Base-by-base conservation (phyloP, 1,140 invertebrate species). In the Neodiprion lecontei region DNA sequence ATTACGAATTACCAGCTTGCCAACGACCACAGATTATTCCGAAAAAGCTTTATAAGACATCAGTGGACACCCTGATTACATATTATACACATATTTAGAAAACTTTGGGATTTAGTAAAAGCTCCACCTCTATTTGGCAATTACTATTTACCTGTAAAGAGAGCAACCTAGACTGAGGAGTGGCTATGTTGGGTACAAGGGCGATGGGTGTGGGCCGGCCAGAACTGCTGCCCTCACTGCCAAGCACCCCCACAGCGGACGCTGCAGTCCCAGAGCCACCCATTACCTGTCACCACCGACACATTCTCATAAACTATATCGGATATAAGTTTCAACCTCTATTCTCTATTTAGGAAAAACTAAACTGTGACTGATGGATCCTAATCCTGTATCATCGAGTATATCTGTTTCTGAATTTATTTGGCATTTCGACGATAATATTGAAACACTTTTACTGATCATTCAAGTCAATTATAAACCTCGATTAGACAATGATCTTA, bases 121-220 rank as follows among this genome's bases (percentile, higher is more conserved):
- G 53, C 53, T 61, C 53, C 53, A 61, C 53, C 53, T 61, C n/a
- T 61, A 61, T 61, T 61, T 61, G 53, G 53, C 53, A 14, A 17
- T 61, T 61, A 61, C 80, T 80, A 86, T 82, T 86, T 86, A 86
- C 83, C 84, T 86, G 84, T 83, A 79, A 82, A 67, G 80, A 83
- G 79, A 83, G 82, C 76, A 85, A 84, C 81, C 83, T 86, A 85
- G 83, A 85, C 80, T 83, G 85, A 81, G 83, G 82, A 83, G 89
- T 83, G 80, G 89, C 87, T 82, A 89, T 82, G 83, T 89, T 90
- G 83, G 89, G 89, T 81, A 90, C 85, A 84, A 90, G 86, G 80
- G 88, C 85, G 83, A 90, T 87, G 79, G 89, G 88, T 79, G 88
- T 88, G 82, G 87, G 82, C 82, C 83, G 83, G 81, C 88, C 82